Evolutionary conservation across 1,140 invertebrate species (phyloP).

Genomic region (Dryas iulia): DNA sequence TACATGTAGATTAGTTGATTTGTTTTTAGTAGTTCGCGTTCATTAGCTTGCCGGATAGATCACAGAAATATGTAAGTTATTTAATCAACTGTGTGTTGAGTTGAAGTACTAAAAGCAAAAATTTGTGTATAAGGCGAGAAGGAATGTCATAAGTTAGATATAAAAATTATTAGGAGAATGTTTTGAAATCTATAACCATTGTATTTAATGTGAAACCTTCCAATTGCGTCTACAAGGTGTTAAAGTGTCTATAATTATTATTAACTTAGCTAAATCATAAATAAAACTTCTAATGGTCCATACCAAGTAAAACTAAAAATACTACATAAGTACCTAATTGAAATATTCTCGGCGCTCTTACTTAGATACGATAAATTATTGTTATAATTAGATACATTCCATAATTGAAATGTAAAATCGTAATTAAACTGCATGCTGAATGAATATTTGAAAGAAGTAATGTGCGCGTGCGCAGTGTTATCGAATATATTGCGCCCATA

Average conservation of each 20-base stretch:
- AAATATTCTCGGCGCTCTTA: background rate
- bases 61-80: too few relatives aligned
- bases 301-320: constrained; percentile 1
- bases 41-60: too few relatives aligned
- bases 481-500: constrained; percentile 28
- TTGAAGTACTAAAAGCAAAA: too few relatives aligned
- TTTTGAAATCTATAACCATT: too few relatives aligned
- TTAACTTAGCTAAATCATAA: background rate
- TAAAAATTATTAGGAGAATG: too few relatives aligned
- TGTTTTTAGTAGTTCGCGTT: background rate
- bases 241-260: background rate
- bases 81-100: too few relatives aligned
- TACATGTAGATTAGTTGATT: background rate
- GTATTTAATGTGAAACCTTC: too few relatives aligned
- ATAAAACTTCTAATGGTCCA: background rate
- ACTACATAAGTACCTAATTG: background rate
- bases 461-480: constrained; percentile 16
- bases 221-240: background rate
- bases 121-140: too few relatives aligned
- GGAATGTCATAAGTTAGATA: too few relatives aligned
- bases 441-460: constrained; percentile 6
- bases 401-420: background rate
- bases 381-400: constrained; percentile 1
- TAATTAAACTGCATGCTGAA: constrained; percentile 11
- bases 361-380: background rate